A percentile compares a stretch with the other conserved stretches of the same genome.
Evolutionary conservation across 2,113 vertebrate genomes (phyloP).

Genomic region (Harpagus bidentatus): DNA sequence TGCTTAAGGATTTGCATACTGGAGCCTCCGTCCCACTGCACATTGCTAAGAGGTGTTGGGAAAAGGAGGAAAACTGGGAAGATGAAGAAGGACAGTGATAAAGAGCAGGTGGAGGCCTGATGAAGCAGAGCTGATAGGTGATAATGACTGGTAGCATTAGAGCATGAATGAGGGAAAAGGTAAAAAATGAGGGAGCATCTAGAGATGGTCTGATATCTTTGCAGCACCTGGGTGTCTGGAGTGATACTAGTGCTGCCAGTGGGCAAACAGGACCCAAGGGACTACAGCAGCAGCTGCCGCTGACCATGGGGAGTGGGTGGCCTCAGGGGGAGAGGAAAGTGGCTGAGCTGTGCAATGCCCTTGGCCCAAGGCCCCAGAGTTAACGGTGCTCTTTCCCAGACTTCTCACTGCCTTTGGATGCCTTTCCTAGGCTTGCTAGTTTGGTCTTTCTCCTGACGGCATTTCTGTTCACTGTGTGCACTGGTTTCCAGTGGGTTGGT

Average conservation of each 20-base stretch:
- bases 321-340: not conserved
- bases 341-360: not conserved
- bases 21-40: not conserved
- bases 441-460: not conserved
- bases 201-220: not conserved
- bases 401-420: not conserved
- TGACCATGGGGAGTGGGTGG: not conserved
- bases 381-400: not conserved
- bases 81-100: not conserved
- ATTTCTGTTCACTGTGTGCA: not conserved
- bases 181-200: not conserved
- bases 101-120: not conserved
- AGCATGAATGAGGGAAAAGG: not conserved
- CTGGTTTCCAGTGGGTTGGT: not conserved
- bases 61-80: not conserved
- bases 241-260: not conserved
- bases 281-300: not conserved
- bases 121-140: not conserved
- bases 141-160: not conserved
- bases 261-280: not conserved
- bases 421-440: not conserved
- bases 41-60: not conserved
- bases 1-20: not conserved
- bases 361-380: not conserved
- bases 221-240: not conserved